A percentile compares a stretch with the other conserved stretches of the same genome.
Evolutionary conservation across 2,797 vertebrate species (phyloP).

Genomic region (Sebastes flavidus): DNA sequence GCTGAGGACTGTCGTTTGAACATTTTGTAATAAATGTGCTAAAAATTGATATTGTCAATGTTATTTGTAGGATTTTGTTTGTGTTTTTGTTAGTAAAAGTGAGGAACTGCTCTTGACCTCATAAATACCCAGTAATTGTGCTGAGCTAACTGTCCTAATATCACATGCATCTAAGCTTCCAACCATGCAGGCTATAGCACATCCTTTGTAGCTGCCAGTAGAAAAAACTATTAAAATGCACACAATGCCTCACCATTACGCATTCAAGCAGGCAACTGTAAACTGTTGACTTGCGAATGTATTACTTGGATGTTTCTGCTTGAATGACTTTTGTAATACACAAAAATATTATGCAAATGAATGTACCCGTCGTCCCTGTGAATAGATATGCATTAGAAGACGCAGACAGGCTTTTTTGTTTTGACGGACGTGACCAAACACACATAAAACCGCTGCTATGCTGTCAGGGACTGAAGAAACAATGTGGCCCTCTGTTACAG

Average conservation of each 20-base stretch:
- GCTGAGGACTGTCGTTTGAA: background rate
- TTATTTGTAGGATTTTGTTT: background rate
- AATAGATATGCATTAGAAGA: conserved; percentile 26
- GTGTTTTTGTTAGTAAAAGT: background rate
- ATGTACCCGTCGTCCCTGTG: background rate
- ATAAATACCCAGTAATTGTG: background rate
- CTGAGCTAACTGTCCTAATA: background rate
- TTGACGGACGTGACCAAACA: conserved; percentile 10
- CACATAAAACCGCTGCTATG: background rate
- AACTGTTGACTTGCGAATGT: conserved; percentile 14
- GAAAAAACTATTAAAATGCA: background rate
- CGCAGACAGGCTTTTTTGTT: background rate
- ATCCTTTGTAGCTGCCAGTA: background rate
- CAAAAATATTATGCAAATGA: conserved; percentile 50
- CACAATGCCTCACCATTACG: background rate
- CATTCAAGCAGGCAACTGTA: conserved; percentile 17
- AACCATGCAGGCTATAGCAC: background rate
- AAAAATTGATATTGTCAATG: background rate
- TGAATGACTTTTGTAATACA: conserved; percentile 28
- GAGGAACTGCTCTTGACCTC: background rate
- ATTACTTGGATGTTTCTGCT: conserved; percentile 38
- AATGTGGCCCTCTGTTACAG: background rate
- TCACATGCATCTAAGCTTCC: background rate
- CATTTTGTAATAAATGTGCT: background rate
- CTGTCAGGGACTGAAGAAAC: background rate